phyloP scores from a whole-genome alignment of 2,888 invertebrate genomes.

The Notodonta ziczac region DNA sequence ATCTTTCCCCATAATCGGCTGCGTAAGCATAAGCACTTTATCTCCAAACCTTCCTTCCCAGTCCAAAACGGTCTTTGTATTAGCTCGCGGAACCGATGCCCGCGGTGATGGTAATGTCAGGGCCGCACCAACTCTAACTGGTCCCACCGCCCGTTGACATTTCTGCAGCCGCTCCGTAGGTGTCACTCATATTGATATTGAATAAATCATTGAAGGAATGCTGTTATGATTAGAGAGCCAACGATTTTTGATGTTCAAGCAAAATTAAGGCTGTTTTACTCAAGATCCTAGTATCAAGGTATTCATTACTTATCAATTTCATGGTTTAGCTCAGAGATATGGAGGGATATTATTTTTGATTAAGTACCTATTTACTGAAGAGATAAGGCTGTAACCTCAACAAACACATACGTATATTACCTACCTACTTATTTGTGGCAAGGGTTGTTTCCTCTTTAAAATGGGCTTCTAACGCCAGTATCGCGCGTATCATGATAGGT shows the following conservation, averaged over 20 bases:
- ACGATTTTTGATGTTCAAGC: conserved; percentile 6
- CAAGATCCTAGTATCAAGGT: neutral
- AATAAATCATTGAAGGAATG: conserved; percentile 47
- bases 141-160: conserved; percentile 55
- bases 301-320: too few species aligned
- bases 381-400: neutral
- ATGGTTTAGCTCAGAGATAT: neutral
- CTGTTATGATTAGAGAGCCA: conserved; percentile 45
- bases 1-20: neutral
- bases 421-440: too few species aligned
- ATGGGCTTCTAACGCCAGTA: neutral
- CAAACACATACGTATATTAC: neutral
- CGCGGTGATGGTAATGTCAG: conserved; percentile 58
- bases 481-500: too few species aligned
- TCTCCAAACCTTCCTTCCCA: neutral
- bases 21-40: neutral
- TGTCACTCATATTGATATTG: conserved; percentile 43
- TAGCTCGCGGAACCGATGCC: conserved; percentile 55
- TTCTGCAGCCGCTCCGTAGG: conserved; percentile 44
- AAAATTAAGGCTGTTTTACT: neutral
- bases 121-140: conserved; percentile 59
- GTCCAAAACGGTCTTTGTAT: conserved; percentile 29
- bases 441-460: neutral
- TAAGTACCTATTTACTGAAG: neutral
- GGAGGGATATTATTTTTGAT: neutral